Base-by-base conservation (phyloP, 2,888 invertebrate genomes). In the Agonopterix arenella region DNA sequence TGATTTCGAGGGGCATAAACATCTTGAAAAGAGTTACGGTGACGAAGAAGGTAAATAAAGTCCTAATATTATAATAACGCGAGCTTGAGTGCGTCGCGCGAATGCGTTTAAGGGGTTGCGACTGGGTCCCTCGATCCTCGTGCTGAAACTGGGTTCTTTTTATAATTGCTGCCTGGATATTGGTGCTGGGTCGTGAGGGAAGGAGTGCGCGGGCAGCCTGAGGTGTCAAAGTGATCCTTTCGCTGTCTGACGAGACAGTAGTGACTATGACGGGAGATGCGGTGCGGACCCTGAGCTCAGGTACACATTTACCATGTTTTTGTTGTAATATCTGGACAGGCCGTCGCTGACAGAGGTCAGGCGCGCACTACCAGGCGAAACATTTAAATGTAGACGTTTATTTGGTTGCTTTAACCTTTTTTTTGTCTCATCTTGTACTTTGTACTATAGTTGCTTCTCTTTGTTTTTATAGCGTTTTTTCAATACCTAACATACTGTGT, bases 61-160 rank as follows among this genome's bases (percentile, higher is more conserved):
- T 78, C 84, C 64, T 72, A 77, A 77, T 85, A 79, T 83, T 86
- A 78, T 78, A 76, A 77, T 69, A 71, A 69, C 70, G 73, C 70
- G 84, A 76, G 70, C 64, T 63, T 62, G 68, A 77, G 80, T 84
- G 78, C 65, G 62, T 70, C 69, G 72, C 68, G 63, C 65, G 70
- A 67, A 66, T 64, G 8, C 43, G 43, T 43, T 13, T 5, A 66
- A 60, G 61, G 58, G 66, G 70, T 62, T 76, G 75, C 70, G 70
- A 76, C 65, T 73, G 62, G 65, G 69, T 50, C 10, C 40, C 58
- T 69, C 65, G 68, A 64, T 69, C 85, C 84, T 85, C 88, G 84
- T 85, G 86, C 81, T 80, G 88, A 85, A 86, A 79, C 77, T 81
- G 81, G 84, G 84, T 84, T 86, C 85, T 88, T 88, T 86, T 88